Evolutionary conservation across 2,797 vertebrate species (phyloP), one percentile per base, ranked within the genome.

Genomic region (Periophthalmus magnuspinnatus): DNA sequence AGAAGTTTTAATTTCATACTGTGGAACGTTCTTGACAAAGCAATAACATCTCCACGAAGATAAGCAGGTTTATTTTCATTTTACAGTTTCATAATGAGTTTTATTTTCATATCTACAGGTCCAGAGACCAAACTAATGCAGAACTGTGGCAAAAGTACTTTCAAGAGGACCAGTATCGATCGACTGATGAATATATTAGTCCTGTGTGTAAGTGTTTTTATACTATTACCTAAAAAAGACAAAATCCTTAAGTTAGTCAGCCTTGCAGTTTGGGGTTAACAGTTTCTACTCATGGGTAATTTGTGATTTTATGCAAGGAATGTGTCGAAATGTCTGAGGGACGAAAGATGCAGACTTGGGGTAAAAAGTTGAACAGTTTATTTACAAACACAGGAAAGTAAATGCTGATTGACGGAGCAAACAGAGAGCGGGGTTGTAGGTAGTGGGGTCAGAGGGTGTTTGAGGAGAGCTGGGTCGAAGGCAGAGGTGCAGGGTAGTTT

Each of bases 81-180:
- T 28, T 21, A 21, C n/a, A 13, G 5, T 16, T 28, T 64, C 2
- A 14, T 22, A 50, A 32, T 48, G 21, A 45, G 58, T 67, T 64
- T n/a, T 86, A 9, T 69, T 70, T 72, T 76, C 87, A 17, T 56
- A 5, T 66, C 72, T 75, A n/a, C 82, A 99, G 97, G 97, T 62
- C 96, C 95, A 67, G 97, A 99, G 73, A 97, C 97, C 0, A 99
- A 99, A 81, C 89, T 99, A 70, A 99, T 99, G 97, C 96, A 99
- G 84, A 99, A 99, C 87, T 95, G 95, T 61, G 97, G 96, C 59
- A 96, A 93, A 83, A 94, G 86, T 72, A 94, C 89, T 1, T 96
- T 99, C 74, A 99, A 99, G 87, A 91, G 96, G 82, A 99, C 96
- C 0, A 96, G 95, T 32, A 94, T 98, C 0, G 97, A 99, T 82